Percentiles rank a stretch among this genome's conserved stretches.
These are phyloP conservation scores for Erebia palarica DNA, from an alignment of 2,888 invertebrate species.

Conservation along the genomic window DNA sequence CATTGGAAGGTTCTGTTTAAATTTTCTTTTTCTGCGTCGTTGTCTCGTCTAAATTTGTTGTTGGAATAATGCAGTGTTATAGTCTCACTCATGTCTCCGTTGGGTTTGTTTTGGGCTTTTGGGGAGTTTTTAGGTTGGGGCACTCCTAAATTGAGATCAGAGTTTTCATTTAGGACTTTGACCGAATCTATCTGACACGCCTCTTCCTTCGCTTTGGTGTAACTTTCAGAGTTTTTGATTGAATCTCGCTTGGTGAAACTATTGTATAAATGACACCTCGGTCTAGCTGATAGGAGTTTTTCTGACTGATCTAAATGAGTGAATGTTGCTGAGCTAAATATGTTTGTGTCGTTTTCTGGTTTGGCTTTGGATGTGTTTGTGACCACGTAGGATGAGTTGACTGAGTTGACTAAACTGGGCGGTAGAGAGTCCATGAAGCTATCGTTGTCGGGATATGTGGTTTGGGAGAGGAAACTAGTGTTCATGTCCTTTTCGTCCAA, in stretches of 20 bases:
- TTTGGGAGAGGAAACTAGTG: conserved; percentile 78
- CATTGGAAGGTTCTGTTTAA: conserved; percentile 61
- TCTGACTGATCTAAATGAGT: conserved; percentile 73
- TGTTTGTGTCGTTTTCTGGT: conserved; percentile 60
- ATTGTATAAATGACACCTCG: conserved; percentile 63
- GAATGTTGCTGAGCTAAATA: conserved; percentile 75
- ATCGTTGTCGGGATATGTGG: conserved; percentile 75
- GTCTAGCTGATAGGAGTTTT: conserved; percentile 64
- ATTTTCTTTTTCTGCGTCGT: conserved; percentile 74
- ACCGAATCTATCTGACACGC: conserved; percentile 67
- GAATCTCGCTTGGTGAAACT: conserved; percentile 66
- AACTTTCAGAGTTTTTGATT: conserved; percentile 65
- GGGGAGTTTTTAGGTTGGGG: conserved; percentile 51
- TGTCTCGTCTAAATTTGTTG: conserved; percentile 61
- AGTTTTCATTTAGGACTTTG: conserved; percentile 71
- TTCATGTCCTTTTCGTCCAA: conserved; percentile 80
- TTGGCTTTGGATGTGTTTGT: conserved; percentile 60
- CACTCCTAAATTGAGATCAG: conserved; percentile 51
- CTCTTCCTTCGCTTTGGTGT: conserved; percentile 70
- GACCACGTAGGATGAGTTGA: conserved; percentile 71
- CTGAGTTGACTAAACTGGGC: conserved; percentile 73
- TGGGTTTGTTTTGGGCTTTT: conserved; percentile 49
- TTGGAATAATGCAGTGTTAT: conserved; percentile 73
- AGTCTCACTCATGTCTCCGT: conserved; percentile 64
- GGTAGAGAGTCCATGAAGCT: conserved; percentile 75